phyloP scores from a whole-genome alignment of 2,797 vertebrate species.

The Acanthurus tractus region DNA sequence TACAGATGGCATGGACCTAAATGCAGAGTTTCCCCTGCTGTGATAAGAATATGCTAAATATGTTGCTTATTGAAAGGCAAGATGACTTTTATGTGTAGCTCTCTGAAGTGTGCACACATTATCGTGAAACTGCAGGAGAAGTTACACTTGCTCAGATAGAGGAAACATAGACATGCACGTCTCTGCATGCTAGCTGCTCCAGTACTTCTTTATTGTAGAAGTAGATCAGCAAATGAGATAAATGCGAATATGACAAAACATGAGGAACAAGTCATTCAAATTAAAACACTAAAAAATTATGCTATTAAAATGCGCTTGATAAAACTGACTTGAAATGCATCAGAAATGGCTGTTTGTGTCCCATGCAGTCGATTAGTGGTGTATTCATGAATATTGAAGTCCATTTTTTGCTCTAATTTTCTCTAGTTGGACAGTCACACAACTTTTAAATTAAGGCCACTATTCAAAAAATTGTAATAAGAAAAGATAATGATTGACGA shows the following conservation, averaged over 20 bases:
- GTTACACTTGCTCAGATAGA: conserved; percentile 25
- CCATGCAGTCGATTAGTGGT: neutral
- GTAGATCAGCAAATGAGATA: conserved; percentile 48
- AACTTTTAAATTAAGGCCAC: conserved; percentile 8
- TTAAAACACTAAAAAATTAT: conserved; percentile 27
- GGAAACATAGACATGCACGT: conserved; percentile 20
- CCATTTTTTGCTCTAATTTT: conserved; percentile 5
- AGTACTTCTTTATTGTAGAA: conserved; percentile 24
- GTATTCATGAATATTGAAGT: conserved; percentile 29
- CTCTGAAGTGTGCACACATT: conserved; percentile 60
- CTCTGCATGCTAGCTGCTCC: conserved; percentile 26
- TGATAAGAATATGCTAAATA: conserved; percentile 62
- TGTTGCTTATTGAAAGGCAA: conserved; percentile 40
- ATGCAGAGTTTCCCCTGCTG: conserved; percentile 52
- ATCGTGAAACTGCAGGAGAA: conserved; percentile 37
- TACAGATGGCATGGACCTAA: conserved; percentile 64
- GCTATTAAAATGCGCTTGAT: conserved; percentile 18
- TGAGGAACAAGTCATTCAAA: conserved; percentile 32
- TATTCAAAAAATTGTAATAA: neutral
- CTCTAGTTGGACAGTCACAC: conserved; percentile 8
- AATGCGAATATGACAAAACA: conserved; percentile 40
- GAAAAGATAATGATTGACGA: neutral
- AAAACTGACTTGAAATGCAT: conserved; percentile 5
- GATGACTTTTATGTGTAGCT: conserved; percentile 56
- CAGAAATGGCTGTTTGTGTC: conserved; percentile 13